Base-by-base conservation (phyloP, 2,113 vertebrate species). In the Corythornis madagascariensis region DNA sequence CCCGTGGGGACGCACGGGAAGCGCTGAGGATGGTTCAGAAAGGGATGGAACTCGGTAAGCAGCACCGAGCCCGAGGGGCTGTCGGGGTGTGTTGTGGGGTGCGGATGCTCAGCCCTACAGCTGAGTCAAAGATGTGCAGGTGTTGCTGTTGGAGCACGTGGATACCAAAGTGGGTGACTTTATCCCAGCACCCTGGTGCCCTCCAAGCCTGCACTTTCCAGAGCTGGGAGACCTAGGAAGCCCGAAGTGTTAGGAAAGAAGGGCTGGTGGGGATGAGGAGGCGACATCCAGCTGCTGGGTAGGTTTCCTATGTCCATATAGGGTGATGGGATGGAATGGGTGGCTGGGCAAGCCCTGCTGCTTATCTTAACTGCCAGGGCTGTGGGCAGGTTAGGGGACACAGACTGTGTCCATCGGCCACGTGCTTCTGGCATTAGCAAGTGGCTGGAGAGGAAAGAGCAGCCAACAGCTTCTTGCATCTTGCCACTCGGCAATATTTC, bases 1-100 rank as follows among this genome's bases (percentile, higher is more conserved):
- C 89, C 86, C 86, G 84, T n/a, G 76, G 94, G 55, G 97, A 98
- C 18, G 97, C 97, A 88, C 28, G 71, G 12, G 98, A 98, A 33
- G 98, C 98, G 18, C 96, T 98, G 64, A 95, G 95, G 93, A 89
- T 97, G 60, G 96, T 96, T 2, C 96, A 97, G 48, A 97, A 97
- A 69, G 98, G 97, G 59, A 73, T 98, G 26, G 93, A 96, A 40
- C 71, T 95, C 81, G 98, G 98, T 99, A 97, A 97, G 97, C 25
- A 72, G 3, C 60, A 0, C 4, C 15, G 45, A 70, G 43, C 26
- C 25, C 2, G 1, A 1, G 57, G 50, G 56, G 38, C 26, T n/a
- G 48, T 8, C 1, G 4, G 21, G 16, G 28, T 1, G 38, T 40
- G 8, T 4, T 16, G 28, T 4, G 67, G 16, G 24, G 2, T 24